Evolutionary conservation across 2,888 invertebrate species (phyloP).

Genomic region (Cheilosia variabilis): DNA sequence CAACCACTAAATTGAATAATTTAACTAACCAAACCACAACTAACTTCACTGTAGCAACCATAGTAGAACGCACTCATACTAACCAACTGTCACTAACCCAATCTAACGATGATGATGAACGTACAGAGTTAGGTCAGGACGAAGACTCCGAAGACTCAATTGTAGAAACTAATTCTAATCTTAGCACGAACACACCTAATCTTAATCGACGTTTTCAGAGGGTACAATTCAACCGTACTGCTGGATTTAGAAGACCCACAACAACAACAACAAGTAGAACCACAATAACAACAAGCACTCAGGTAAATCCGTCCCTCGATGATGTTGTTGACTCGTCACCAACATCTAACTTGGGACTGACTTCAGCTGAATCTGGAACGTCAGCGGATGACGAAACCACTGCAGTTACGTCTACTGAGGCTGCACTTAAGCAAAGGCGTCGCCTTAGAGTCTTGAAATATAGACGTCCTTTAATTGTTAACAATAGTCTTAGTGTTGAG

Average conservation of each 20-base stretch:
- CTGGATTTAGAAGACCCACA: conserved; percentile 65
- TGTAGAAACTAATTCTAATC: conserved; percentile 68
- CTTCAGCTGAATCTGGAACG: conserved; percentile 45
- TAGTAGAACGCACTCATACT: conserved; percentile 65
- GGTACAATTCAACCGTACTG: conserved; percentile 81
- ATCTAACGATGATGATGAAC: conserved; percentile 62
- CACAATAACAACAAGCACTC: conserved; percentile 35
- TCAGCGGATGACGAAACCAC: conserved; percentile 39
- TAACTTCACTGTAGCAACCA: conserved; percentile 65
- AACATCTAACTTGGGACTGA: conserved; percentile 42
- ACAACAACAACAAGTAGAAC: conserved; percentile 35
- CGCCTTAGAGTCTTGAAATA: conserved; percentile 69
- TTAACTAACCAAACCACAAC: conserved; percentile 50
- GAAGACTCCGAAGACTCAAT: conserved; percentile 62
- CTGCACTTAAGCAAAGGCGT: conserved; percentile 45
- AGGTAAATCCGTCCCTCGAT: conserved; percentile 51
- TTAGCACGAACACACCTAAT: conserved; percentile 77
- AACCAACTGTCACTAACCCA: conserved; percentile 71
- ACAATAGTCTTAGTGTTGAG: conserved; percentile 63
- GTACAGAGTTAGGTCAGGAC: conserved; percentile 62
- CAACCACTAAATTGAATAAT: conserved; percentile 29
- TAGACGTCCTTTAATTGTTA: conserved; percentile 61
- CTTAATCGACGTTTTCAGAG: conserved; percentile 84
- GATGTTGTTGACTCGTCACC: conserved; percentile 47
- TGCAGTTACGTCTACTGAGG: conserved; percentile 51